Evolutionary conservation across 2,888 invertebrate genomes (phyloP), one percentile per base, ranked within the genome.

Genomic region (Emesis russula): DNA sequence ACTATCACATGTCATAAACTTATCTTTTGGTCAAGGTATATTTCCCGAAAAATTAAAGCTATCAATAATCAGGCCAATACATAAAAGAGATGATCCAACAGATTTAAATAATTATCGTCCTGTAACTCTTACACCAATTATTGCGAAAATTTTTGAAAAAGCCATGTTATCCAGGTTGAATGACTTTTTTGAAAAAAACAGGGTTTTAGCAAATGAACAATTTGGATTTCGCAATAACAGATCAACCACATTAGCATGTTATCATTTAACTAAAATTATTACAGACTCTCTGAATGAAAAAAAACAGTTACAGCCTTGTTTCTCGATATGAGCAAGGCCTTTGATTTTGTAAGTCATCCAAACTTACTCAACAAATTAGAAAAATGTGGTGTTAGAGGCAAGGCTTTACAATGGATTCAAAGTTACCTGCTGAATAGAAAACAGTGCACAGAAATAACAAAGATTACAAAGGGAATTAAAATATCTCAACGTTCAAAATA

Each of bases 381-480:
- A 44, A 53, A 15, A 44, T 25, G 2, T 9, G 13, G 44, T 44
- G 53, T 33, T 41, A 25, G 31, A 75, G 25, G 31, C 3, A 31
- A 53, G 6, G 44, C 75, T 41, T 44, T 15, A n/a, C 53, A 53
- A 3, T 53, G 53, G 53, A 53, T 53, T n/a, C 6, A n/a, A 53
- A 53, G 53, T 9, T 53, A 53, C 5, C 53, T 53, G 53, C 4
- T n/a, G 48, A 75, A 75, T 31, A 75, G 44, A 41, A 41, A 41
- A 41, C 41, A 41, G 6, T 41, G 41, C 11, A 41, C 41, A 41
- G 41, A 41, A 41, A 33, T 31, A 11, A 53, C 53, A n/a, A 33
- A 75, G 11, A 53, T 75, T n/a, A 25, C 13, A 18, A 53, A 75
- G 3, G 53, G 53, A 75, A 53, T 75, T 18, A 75, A 75, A 44